Percentiles rank a stretch among this genome's conserved stretches.
Conservation (phyloP, 2,797 vertebrate genomes). For the Lophura swinhoii region DNA sequence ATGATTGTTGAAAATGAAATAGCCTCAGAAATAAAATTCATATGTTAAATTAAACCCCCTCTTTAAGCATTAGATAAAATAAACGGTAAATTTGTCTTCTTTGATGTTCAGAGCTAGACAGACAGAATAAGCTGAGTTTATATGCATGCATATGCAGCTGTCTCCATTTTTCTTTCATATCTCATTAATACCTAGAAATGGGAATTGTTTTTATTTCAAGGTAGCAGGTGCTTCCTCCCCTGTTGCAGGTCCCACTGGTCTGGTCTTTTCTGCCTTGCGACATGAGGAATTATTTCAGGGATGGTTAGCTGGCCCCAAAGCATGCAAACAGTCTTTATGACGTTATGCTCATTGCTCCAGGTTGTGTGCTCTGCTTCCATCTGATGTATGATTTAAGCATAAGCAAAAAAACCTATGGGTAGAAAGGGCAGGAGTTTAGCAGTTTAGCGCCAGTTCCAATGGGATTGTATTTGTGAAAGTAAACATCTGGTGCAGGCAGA, state of each 20-base stretch:
- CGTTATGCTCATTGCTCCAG: not conserved
- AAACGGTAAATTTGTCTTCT: not conserved
- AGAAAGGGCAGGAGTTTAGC: not conserved
- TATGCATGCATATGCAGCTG: not conserved
- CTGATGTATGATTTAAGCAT: too few relatives aligned
- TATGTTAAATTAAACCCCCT: not conserved
- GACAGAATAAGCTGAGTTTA: not conserved
- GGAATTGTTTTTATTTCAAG: not conserved
- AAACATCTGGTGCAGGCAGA: not conserved
- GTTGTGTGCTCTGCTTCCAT: too few relatives aligned
- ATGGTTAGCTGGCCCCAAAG: not conserved
- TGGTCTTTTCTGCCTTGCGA: not conserved
- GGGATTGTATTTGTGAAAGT: not conserved
- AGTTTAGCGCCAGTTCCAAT: not conserved
- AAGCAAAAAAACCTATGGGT: not conserved
- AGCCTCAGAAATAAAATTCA: not conserved
- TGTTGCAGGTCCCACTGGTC: not conserved
- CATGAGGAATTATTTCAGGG: not conserved
- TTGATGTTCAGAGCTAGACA: not conserved
- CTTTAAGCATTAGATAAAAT: not conserved
- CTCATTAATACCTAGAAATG: not conserved
- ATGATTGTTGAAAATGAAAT: not conserved
- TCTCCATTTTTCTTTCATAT: not conserved
- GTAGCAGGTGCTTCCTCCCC: not conserved
- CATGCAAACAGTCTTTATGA: not conserved